Evolutionary conservation across 2,888 invertebrate species (phyloP), one percentile per base, ranked within the genome.

Genomic region (Synergus umbraculus): DNA sequence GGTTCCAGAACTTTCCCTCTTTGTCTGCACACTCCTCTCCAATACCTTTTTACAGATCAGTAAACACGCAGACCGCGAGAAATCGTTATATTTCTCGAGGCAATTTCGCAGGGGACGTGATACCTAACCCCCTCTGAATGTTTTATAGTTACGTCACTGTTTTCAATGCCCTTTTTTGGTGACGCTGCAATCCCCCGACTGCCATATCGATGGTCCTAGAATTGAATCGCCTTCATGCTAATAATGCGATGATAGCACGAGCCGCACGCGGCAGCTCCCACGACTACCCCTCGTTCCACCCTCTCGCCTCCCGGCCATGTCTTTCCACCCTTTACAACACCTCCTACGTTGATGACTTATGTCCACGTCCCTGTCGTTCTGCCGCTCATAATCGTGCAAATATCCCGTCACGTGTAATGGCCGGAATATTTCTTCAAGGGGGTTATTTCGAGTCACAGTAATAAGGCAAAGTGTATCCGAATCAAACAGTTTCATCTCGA

Each of bases 201-300:
- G 54, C 54, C 29, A 85, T 88, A 90, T 89, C 88, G 86, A 88
- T 87, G 87, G 84, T 87, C 87, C 86, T 88, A 85, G 86, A 88
- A 88, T 85, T 86, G 86, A 84, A 86, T 89, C 85, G 87, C 87
- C 86, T 87, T 85, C 87, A 88, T 89, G 87, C 89, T 90, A 90
- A 90, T 90, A 90, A 90, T 86, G 87, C 81, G 83, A 82, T 85
- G 88, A 88, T 88, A 87, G 87, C 84, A 85, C 82, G 86, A 84
- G 83, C 81, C 77, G 85, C 90, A 90, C 88, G 89, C 87, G 89
- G 83, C 85, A 78, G 86, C 86, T 90, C 90, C 88, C 90, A 90
- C 89, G 87, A 87, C 65, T 79, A 81, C 78, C 81, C 82, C 77
- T 82, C 81, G 76, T 81, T 78, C 84, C 83, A 85, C 83, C 79